Base-by-base conservation (phyloP, 2,888 invertebrate genomes). In the Mythimna albipuncta region DNA sequence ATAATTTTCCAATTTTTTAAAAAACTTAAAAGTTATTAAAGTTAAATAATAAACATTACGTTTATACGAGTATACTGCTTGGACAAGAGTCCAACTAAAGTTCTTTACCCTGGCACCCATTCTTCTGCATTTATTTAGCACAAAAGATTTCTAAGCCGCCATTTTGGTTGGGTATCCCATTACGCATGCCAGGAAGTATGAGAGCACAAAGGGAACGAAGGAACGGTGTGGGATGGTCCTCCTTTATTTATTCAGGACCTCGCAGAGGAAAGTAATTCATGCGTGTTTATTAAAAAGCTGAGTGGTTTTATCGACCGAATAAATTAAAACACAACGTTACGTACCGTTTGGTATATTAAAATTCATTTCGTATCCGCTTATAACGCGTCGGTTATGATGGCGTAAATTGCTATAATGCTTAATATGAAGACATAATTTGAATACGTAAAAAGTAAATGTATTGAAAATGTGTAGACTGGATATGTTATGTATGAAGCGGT, bases 241-340 rank as follows among this genome's bases (percentile, higher is more conserved):
- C 93, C 91, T 94, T 95, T 94, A 94, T 94, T 95, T 94, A 94
- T 95, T 94, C 94, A 93, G 93, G 93, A 91, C 89, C 90, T 90
- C 87, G 88, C 87, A 90, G 87, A 89, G 88, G 91, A 92, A 92
- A 93, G 93, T 94, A 93, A 94, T 94, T 94, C 94, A 94, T 94
- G 93, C 93, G 91, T 93, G 93, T 91, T 94, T 93, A 94, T 94
- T 93, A 94, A 93, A 92, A 94, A 92, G 90, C 89, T 85, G 90
- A 91, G 91, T 91, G 91, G 90, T 90, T 91, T 88, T 90, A 90
- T 91, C 89, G 86, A 89, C 89, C 85, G 88, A 88, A 90, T 90
- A 89, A 91, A 91, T 91, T 90, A 90, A 81, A 86, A 85, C 72
- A 73, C 32, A 80, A 87, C 85, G 87, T 86, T 81, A 83, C 84